Conservation (phyloP, 2,888 invertebrate genomes). For the Acronicta leporina region DNA sequence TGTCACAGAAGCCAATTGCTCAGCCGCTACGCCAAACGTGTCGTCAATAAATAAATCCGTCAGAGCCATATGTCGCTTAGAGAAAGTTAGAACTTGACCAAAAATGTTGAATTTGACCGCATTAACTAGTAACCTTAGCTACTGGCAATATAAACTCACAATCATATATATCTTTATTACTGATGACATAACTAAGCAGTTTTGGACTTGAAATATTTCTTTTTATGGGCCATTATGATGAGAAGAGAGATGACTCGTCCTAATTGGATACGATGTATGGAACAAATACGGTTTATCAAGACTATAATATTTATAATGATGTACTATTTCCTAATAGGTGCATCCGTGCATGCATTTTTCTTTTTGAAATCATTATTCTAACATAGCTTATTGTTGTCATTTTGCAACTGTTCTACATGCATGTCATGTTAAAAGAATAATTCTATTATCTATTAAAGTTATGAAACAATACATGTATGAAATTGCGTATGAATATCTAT, state of each 20-base stretch:
- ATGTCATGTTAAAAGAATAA: too few species aligned
- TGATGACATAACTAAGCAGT: constrained; percentile 42
- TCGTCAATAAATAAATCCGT: background rate
- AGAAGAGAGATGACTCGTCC: constrained; percentile 16
- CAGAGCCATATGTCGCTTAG: background rate
- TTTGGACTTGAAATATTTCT: constrained; percentile 29
- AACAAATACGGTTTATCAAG: constrained; percentile 16
- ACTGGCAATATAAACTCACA: constrained; percentile 10
- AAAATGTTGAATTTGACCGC: constrained; percentile 56
- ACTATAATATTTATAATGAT: constrained; percentile 1
- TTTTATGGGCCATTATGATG: constrained; percentile 15
- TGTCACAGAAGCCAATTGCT: too few species aligned
- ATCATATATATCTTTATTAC: constrained; percentile 50
- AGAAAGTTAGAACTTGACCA: constrained; percentile 49
- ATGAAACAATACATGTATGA: too few species aligned
- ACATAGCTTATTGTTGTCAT: background rate
- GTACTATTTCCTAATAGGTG: background rate
- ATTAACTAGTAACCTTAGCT: constrained; percentile 54
- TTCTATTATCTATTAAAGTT: too few species aligned
- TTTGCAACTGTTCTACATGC: too few species aligned
- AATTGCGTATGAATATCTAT: too few species aligned
- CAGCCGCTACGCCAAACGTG: too few species aligned
- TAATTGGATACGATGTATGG: constrained; percentile 20
- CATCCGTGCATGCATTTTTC: background rate
- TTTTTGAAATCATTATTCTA: background rate